These are phyloP conservation scores for Karalla daura DNA, from an alignment of 2,797 vertebrate species.

Conservation along the genomic window DNA sequence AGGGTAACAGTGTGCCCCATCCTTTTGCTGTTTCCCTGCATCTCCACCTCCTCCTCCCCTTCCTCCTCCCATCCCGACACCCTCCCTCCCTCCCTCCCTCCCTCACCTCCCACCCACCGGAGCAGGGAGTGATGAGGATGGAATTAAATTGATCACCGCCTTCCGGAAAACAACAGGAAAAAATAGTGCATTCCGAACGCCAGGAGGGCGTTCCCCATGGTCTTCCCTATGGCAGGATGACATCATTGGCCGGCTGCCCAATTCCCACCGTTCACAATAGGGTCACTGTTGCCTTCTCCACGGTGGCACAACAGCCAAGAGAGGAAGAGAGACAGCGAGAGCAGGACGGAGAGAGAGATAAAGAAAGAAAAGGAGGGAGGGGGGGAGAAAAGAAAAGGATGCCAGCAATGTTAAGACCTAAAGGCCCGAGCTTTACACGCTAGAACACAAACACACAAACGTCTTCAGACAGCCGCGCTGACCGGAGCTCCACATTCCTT, in stretches of 20 bases:
- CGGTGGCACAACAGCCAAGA: constrained; percentile 67
- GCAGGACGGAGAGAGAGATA: constrained; percentile 22
- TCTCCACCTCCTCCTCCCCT: constrained; percentile 43
- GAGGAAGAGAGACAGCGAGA: constrained; percentile 49
- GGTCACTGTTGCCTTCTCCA: constrained; percentile 79
- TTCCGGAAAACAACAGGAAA: constrained; percentile 80
- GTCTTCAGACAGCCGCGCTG: constrained; percentile 45
- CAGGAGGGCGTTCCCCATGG: constrained; percentile 76
- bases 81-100: neutral
- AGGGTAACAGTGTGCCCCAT: constrained; percentile 28
- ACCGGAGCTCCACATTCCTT: constrained; percentile 52
- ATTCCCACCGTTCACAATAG: constrained; percentile 82
- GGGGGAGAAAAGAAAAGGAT: constrained; percentile 31
- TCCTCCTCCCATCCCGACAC: too few relatives aligned
- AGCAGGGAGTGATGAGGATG: constrained; percentile 69
- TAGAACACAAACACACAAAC: constrained; percentile 44
- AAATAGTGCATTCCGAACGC: constrained; percentile 75
- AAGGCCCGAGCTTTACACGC: constrained; percentile 39
- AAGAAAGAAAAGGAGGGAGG: constrained; percentile 19
- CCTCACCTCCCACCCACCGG: constrained; percentile 1
- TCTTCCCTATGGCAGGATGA: constrained; percentile 79
- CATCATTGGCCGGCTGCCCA: constrained; percentile 82
- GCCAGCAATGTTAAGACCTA: constrained; percentile 54
- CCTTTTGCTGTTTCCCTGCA: constrained; percentile 52
- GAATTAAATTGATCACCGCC: constrained; percentile 78